Conservation (phyloP, 2,888 invertebrate species). For the Cyclophora punctaria region DNA sequence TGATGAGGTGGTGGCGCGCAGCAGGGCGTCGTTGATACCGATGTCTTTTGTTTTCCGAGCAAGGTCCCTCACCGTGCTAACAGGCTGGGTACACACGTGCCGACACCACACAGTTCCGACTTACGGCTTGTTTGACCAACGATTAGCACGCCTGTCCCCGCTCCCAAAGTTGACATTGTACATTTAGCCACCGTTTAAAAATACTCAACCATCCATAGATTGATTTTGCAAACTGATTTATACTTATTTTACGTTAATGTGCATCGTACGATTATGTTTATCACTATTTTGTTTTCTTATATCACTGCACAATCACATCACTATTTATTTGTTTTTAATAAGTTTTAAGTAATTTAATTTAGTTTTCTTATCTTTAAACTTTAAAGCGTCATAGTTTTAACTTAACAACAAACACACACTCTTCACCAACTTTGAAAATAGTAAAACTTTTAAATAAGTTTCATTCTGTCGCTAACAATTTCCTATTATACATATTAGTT, state of each 20-base stretch:
- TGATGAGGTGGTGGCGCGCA: conserved; percentile 29
- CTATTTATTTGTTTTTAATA: conserved; percentile 12
- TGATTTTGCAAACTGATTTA: conserved; percentile 43
- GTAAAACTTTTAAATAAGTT: too few species aligned
- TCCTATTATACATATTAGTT: too few species aligned
- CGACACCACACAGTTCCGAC: conserved; percentile 42
- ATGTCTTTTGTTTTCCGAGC: conserved; percentile 47
- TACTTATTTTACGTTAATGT: conserved; percentile 26
- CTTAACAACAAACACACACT: too few species aligned
- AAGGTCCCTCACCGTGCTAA: conserved; percentile 55
- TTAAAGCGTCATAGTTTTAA: too few species aligned
- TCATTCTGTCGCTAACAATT: too few species aligned
- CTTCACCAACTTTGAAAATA: too few species aligned
- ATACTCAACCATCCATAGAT: conserved; percentile 59
- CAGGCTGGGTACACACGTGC: conserved; percentile 44
- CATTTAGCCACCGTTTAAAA: conserved; percentile 45
- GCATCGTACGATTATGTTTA: conserved; percentile 26
- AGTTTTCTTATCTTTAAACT: too few species aligned
- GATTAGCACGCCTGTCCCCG: conserved; percentile 64
- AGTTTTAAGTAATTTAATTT: too few species aligned
- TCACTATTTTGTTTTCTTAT: conserved; percentile 15
- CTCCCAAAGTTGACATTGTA: conserved; percentile 66
- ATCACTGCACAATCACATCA: conserved; percentile 17
- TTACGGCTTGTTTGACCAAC: conserved; percentile 60
- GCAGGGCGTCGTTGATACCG: conserved; percentile 32